Conservation (phyloP, 2,888 invertebrate genomes). For the Lottia gigantea region DNA sequence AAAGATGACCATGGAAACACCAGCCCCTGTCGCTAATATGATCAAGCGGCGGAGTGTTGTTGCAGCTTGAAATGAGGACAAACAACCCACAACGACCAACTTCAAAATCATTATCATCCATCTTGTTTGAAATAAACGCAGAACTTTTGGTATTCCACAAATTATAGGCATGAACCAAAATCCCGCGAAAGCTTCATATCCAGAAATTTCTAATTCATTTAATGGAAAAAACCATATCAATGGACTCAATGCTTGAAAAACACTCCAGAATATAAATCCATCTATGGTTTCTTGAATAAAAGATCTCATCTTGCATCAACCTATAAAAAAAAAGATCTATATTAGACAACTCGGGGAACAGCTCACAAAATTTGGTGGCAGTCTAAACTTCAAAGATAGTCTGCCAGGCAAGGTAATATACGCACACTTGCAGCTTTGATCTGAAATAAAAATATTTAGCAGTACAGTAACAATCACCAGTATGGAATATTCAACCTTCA, state of each 20-base stretch:
- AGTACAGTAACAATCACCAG: too few relatives aligned
- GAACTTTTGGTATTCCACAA: slow-evolving; percentile 38
- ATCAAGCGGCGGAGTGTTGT: slow-evolving; percentile 59
- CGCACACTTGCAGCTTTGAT: too few relatives aligned
- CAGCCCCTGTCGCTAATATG: slow-evolving; percentile 59
- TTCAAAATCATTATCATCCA: slow-evolving; percentile 52
- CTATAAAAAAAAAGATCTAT: neutral
- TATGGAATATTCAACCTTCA: too few relatives aligned
- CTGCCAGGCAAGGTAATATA: too few relatives aligned
- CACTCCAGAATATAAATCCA: slow-evolving; percentile 67
- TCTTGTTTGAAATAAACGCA: slow-evolving; percentile 42
- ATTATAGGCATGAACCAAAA: slow-evolving; percentile 61
- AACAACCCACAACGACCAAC: slow-evolving; percentile 45
- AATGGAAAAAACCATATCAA: slow-evolving; percentile 70
- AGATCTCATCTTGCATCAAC: neutral
- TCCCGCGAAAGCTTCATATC: slow-evolving; percentile 66
- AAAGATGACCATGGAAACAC: slow-evolving; percentile 57
- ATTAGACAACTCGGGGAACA: too few relatives aligned
- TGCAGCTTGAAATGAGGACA: slow-evolving; percentile 65
- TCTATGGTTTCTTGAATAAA: neutral
- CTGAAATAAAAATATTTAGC: too few relatives aligned
- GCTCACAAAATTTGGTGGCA: too few relatives aligned
- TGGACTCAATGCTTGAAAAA: slow-evolving; percentile 66
- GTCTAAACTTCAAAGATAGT: too few relatives aligned
- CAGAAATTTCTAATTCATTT: slow-evolving; percentile 68